Conservation (phyloP, 2,888 invertebrate genomes). For the Trisateles emortualis region DNA sequence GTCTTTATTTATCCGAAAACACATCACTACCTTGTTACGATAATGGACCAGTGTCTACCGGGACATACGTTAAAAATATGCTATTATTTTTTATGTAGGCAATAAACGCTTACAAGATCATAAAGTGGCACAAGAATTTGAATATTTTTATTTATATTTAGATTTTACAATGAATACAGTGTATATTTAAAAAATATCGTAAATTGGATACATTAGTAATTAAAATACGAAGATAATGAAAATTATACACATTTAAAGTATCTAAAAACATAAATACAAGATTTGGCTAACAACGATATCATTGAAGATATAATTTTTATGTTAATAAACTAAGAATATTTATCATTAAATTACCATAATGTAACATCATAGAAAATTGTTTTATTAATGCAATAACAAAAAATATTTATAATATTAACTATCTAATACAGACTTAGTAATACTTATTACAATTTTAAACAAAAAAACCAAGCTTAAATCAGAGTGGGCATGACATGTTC, state of each 20-base stretch:
- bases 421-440: not conserved
- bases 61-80: constrained; percentile 22
- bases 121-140: constrained; percentile 38
- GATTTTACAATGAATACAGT: constrained; percentile 36
- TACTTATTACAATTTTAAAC: not conserved
- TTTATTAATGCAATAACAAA: not conserved
- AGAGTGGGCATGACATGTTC: too few relatives aligned
- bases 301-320: constrained; percentile 25
- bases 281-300: constrained; percentile 1
- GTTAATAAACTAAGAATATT: constrained; percentile 35
- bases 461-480: too few relatives aligned
- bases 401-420: too few relatives aligned
- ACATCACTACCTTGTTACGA: constrained; percentile 21
- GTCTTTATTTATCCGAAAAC: constrained; percentile 11
- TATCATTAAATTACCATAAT: constrained; percentile 28
- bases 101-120: constrained; percentile 29
- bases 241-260: constrained; percentile 9
- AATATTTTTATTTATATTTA: constrained; percentile 41
- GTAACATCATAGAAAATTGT: constrained; percentile 12
- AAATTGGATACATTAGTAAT: constrained; percentile 21
- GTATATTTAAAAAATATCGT: constrained; percentile 22
- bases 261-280: constrained; percentile 7
- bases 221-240: constrained; percentile 25
- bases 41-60: constrained; percentile 22
- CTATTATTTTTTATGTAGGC: constrained; percentile 26